Evolutionary conservation across 2,113 vertebrate genomes (phyloP).

Genomic region (Struthio camelus): DNA sequence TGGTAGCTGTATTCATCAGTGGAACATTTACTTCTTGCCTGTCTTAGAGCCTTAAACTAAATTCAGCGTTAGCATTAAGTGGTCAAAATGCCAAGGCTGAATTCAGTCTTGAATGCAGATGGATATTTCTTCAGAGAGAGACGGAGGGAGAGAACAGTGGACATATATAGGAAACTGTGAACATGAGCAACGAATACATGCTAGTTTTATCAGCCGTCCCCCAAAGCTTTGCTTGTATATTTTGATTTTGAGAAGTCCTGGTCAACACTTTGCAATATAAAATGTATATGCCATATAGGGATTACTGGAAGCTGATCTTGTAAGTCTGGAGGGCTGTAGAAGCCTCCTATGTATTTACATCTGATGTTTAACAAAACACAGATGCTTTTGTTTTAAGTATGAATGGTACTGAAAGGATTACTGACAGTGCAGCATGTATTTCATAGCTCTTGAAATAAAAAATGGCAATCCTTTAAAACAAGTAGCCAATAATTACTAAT

Average conservation of each 20-base stretch:
- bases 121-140: background rate
- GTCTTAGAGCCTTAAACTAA: background rate
- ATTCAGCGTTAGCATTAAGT: background rate
- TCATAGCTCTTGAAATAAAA: slow-evolving; percentile 19
- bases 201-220: background rate
- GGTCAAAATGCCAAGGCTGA: background rate
- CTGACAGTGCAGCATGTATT: background rate
- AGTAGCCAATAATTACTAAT: slow-evolving; percentile 23
- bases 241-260: background rate
- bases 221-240: background rate
- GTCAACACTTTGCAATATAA: background rate
- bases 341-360: background rate
- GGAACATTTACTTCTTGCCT: background rate
- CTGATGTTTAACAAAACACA: background rate
- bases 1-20: background rate
- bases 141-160: background rate
- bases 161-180: background rate
- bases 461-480: slow-evolving; percentile 4
- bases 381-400: background rate
- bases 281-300: background rate
- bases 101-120: background rate
- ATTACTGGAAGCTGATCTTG: background rate
- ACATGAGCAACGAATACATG: background rate
- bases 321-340: background rate
- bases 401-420: background rate